Conservation (phyloP, 2,888 invertebrate species). For the Melanostoma scalare region DNA sequence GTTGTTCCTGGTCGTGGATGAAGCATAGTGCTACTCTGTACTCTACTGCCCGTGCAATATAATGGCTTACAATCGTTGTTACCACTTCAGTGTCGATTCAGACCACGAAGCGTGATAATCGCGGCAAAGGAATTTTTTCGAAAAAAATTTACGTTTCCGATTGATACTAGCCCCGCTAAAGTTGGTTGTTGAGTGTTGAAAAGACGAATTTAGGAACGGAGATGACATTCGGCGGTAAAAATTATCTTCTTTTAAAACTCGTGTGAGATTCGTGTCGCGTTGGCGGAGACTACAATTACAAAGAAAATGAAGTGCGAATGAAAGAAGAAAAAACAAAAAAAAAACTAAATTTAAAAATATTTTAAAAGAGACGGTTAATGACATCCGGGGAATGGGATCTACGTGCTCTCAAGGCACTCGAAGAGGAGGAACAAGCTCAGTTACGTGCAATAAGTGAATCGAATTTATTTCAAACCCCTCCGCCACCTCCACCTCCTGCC, state of each 20-base stretch:
- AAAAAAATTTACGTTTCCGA: neutral
- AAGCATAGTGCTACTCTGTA: constrained; percentile 8
- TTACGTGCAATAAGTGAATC: constrained; percentile 80
- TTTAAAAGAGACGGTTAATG: constrained; percentile 76
- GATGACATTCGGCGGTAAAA: constrained; percentile 41
- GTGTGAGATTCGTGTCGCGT: constrained; percentile 26
- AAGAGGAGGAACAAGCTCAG: constrained; percentile 81
- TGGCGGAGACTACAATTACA: constrained; percentile 6
- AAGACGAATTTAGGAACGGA: neutral
- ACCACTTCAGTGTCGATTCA: constrained; percentile 69
- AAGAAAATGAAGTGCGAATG: constrained; percentile 35
- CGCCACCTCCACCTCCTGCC: constrained; percentile 73
- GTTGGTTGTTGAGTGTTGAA: neutral
- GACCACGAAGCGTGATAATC: constrained; percentile 66
- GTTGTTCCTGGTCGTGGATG: constrained; percentile 11
- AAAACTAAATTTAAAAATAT: constrained; percentile 12
- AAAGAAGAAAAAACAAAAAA: constrained; percentile 8
- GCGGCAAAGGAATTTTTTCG: neutral
- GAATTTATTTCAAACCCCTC: constrained; percentile 78
- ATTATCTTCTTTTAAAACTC: constrained; percentile 5
- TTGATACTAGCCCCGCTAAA: neutral
- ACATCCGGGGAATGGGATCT: constrained; percentile 82
- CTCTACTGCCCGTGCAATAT: constrained; percentile 48
- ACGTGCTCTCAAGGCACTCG: constrained; percentile 81
- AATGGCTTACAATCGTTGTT: constrained; percentile 67